phyloP scores from a whole-genome alignment of 2,888 invertebrate genomes.

The Metellina segmentata region DNA sequence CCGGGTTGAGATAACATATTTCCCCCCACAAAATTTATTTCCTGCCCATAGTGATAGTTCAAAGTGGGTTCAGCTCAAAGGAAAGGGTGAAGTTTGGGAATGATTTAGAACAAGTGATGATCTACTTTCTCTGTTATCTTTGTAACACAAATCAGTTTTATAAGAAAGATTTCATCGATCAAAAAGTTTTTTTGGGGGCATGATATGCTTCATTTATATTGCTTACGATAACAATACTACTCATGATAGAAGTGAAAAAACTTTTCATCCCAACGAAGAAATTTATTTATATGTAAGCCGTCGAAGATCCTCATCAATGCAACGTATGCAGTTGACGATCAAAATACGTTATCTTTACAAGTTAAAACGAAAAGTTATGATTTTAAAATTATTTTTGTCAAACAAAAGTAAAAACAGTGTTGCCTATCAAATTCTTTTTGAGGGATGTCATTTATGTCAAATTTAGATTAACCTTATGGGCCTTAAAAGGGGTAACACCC shows the following conservation, averaged over 20 bases:
- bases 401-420: no score
- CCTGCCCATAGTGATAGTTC: not conserved
- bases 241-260: not conserved
- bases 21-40: not conserved
- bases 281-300: no score
- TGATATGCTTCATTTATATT: not conserved
- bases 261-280: not conserved
- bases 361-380: no score
- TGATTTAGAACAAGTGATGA: not conserved
- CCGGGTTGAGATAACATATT: not conserved
- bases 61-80: not conserved
- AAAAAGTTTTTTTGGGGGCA: not conserved
- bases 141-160: not conserved
- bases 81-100: not conserved
- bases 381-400: no score
- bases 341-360: no score
- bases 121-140: not conserved
- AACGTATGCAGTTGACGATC: no score
- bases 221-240: not conserved
- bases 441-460: no score
- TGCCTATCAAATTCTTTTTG: no score
- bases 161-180: not conserved
- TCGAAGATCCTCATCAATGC: no score
- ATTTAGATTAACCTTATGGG: no score
- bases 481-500: no score